These are phyloP conservation scores for Coregonus suidteri DNA, from an alignment of 2,797 vertebrate genomes.

Conservation along the genomic window DNA sequence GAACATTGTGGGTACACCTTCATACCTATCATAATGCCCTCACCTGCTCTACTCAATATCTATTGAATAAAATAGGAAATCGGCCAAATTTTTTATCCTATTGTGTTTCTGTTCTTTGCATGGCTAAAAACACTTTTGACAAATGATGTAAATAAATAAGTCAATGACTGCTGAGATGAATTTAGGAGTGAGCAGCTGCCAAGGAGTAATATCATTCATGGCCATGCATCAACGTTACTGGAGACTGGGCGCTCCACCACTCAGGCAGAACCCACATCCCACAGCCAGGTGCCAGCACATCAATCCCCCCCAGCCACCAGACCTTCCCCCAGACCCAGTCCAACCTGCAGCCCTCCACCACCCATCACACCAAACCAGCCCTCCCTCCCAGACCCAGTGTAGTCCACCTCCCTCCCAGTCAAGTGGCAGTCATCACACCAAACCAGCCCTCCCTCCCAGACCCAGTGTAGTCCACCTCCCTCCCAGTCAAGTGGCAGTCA, in stretches of 20 bases:
- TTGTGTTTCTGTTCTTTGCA: slow-evolving; percentile 40
- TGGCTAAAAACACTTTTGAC: slow-evolving; percentile 64
- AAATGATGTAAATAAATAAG: slow-evolving; percentile 71
- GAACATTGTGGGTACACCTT: slow-evolving; percentile 46
- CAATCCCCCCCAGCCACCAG: slow-evolving; percentile 65
- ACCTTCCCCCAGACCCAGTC: slow-evolving; percentile 52
- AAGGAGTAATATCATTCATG: slow-evolving; percentile 77
- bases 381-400: slow-evolving; percentile 3
- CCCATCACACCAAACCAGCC: not conserved
- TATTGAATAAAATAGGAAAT: slow-evolving; percentile 57
- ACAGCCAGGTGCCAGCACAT: slow-evolving; percentile 73
- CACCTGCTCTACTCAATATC: slow-evolving; percentile 32
- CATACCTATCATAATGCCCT: slow-evolving; percentile 26
- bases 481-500: not conserved
- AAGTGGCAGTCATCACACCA: too few species aligned
- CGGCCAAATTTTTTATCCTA: slow-evolving; percentile 54
- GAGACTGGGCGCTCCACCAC: slow-evolving; percentile 67
- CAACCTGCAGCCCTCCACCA: too few species aligned
- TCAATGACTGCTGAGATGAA: slow-evolving; percentile 76
- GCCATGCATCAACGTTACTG: slow-evolving; percentile 75
- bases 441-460: slow-evolving; percentile 7
- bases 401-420: slow-evolving; percentile 11
- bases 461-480: slow-evolving; percentile 14
- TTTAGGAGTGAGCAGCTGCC: slow-evolving; percentile 69
- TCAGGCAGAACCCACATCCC: slow-evolving; percentile 68